Evolutionary conservation across 2,888 invertebrate genomes (phyloP).

Genomic region (Lumbricus terrestris): DNA sequence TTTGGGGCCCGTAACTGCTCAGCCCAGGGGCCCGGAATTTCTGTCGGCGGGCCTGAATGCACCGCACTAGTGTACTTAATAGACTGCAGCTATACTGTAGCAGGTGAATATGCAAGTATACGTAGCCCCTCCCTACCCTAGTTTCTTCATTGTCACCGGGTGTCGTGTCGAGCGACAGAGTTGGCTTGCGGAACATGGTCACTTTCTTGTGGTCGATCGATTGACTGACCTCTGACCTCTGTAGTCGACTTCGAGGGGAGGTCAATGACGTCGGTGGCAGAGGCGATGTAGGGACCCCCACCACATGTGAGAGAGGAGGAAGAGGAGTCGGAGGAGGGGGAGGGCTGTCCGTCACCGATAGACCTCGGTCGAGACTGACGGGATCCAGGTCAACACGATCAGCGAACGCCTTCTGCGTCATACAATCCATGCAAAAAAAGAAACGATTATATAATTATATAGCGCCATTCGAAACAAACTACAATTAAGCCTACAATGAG

Average conservation of each 20-base stretch:
- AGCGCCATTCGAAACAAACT: background rate
- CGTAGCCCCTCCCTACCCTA: background rate
- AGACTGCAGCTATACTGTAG: too few relatives aligned
- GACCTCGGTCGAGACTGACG: background rate
- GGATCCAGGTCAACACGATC: background rate
- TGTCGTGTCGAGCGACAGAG: background rate
- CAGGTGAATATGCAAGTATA: too few relatives aligned
- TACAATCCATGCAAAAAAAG: background rate
- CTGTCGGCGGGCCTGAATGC: too few relatives aligned
- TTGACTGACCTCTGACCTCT: constrained; percentile 4
- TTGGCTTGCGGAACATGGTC: background rate
- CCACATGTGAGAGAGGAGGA: too few relatives aligned
- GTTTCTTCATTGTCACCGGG: background rate
- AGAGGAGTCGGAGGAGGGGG: background rate
- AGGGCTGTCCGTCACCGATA: background rate
- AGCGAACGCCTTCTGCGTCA: background rate
- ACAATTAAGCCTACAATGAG: background rate
- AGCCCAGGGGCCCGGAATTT: too few relatives aligned
- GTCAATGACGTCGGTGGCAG: background rate
- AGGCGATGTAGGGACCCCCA: too few relatives aligned
- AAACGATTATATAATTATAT: background rate
- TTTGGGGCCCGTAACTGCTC: too few relatives aligned
- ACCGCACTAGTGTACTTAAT: too few relatives aligned
- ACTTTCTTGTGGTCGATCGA: background rate
- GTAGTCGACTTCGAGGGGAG: background rate